Evolutionary conservation across 2,797 vertebrate species (phyloP), one percentile per base, ranked within the genome.

Genomic region (Fratercula arctica): DNA sequence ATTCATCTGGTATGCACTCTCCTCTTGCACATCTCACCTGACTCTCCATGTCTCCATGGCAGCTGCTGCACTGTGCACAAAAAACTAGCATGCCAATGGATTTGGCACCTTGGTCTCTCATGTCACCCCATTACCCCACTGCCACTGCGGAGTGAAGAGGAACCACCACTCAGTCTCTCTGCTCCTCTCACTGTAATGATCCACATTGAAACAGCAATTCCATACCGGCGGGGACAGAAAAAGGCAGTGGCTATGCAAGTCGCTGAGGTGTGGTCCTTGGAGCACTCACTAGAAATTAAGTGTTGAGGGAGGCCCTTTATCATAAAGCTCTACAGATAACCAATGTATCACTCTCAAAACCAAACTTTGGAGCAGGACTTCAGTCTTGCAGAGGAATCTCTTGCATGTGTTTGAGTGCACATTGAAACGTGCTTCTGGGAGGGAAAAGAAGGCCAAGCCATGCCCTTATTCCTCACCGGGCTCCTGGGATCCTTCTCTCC

Each of bases 21-120:
- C 41, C 21, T 73, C 75, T 60, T 72, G 73, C 66, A 68, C 85
- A 72, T 51, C 93, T 91, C 85, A 94, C 88, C 87, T 95, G 94
- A 86, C 66, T 81, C 66, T 54, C 77, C 10, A 2, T 41, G 59
- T 29, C 66, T 84, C 85, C 1, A 0, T 20, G 45, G 77, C 77
- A 95, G 94, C 84, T 79, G 92, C 87, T 81, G 41, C 61, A 23
- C 41, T 8, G 25, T 2, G 28, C 67, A 82, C 43, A 48, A 73
- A 73, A 85, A 67, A 11, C n/a, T 45, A 78, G 33, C 8, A 16
- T 29, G 16, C 16, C 73, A 23, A 31, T 43, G 57, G 50, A 75
- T 84, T 82, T 69, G 85, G 54, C 43, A 68, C 31, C 13, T 73
- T 16, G 61, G 26, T 59, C 50, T 93, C 28, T 24, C 0, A 0